These are phyloP conservation scores for Botia kubotai DNA, from an alignment of 2,797 vertebrate genomes.

Conservation along the genomic window DNA sequence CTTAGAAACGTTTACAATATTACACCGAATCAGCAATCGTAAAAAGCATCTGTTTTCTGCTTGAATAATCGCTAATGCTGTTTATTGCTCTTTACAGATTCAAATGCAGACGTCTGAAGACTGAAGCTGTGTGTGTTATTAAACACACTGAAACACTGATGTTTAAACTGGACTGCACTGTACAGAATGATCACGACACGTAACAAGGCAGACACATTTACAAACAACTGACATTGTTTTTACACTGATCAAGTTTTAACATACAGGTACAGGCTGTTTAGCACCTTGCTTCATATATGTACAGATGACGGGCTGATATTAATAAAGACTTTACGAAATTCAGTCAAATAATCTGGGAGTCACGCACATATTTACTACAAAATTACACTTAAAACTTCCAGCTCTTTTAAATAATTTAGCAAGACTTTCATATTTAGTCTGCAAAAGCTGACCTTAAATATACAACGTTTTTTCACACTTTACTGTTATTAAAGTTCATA, in stretches of 20 bases:
- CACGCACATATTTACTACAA: background rate
- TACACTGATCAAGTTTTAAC: background rate
- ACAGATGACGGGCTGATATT: slow-evolving; percentile 5
- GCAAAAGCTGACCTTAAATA: background rate
- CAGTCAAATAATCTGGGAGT: background rate
- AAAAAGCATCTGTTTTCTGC: background rate
- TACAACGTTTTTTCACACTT: background rate
- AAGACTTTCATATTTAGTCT: background rate
- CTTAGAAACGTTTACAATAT: background rate
- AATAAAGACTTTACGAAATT: background rate
- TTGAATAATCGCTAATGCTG: background rate
- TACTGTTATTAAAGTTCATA: background rate
- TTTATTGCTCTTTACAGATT: slow-evolving; percentile 16
- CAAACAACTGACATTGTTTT: background rate
- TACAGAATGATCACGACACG: background rate
- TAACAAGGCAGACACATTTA: background rate
- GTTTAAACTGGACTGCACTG: background rate
- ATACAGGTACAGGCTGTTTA: background rate
- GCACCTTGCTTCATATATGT: slow-evolving; percentile 17
- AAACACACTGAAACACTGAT: background rate
- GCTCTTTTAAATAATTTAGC: background rate
- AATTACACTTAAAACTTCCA: background rate
- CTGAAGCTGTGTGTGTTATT: background rate
- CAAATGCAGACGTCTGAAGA: background rate
- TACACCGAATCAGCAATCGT: background rate